Evolutionary conservation across 2,888 invertebrate species (phyloP), one percentile per base, ranked within the genome.

Genomic region (Hydrotaea cyrtoneurina): DNA sequence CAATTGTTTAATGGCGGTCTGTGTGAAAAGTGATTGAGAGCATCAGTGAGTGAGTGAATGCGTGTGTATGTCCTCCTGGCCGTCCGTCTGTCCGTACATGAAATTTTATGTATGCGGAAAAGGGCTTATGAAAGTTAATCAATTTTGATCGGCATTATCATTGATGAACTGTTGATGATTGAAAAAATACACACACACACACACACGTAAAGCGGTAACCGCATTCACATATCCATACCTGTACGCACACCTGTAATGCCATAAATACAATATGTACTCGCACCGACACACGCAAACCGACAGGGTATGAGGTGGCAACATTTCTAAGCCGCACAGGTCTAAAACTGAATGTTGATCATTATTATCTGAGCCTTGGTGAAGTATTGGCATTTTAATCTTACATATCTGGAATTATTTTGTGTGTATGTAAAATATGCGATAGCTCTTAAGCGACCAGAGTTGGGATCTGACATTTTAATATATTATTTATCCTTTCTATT

Each of bases 121-220:
- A 69, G 84, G 84, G 84, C 85, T 85, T 82, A 85, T 85, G 79
- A 85, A 80, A 85, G 82, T 85, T 85, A 85, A 85, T 85, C 85
- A 82, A 80, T 80, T 85, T 82, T 82, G 85, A 85, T 80, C 82
- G 82, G 79, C 59, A 85, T 85, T 85, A 85, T 80, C 73, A 73
- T 74, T 85, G 85, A 85, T 85, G 82, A 85, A 85, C 85, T 85
- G 85, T 80, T 85, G 85, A 82, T 85, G 85, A 85, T 82, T 79
- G 85, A 85, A 82, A 73, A 53, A 53, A 31, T 17, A 19, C 19
- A 53, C 31, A 66, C 17, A 75, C 15, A 69, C 13, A 21, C 59
- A 53, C 19, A 46, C 17, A 69, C 11, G 5, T 0, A 69, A 13
- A 23, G 13, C 3, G 11, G 66, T 10, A 46, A 15, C 15, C 62